Conservation (phyloP, 2,113 vertebrate species). For the Xyliphius kryptos region DNA sequence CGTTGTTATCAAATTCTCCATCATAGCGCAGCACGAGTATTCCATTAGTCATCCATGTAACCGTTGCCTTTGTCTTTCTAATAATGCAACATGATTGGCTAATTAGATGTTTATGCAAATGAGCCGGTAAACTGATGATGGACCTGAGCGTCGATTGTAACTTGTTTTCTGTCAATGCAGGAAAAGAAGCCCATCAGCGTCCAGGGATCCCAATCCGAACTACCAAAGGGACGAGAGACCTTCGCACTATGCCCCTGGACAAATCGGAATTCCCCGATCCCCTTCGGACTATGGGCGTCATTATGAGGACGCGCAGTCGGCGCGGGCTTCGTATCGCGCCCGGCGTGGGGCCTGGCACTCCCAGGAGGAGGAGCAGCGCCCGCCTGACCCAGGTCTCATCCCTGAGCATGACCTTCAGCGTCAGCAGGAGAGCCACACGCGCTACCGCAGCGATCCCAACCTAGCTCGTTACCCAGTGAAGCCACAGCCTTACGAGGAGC, state of each 20-base stretch:
- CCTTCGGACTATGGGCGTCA: slow-evolving; percentile 89
- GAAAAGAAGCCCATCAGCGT: slow-evolving; percentile 92
- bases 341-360: slow-evolving; percentile 82
- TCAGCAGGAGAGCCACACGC: slow-evolving; percentile 90
- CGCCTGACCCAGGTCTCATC: slow-evolving; percentile 71
- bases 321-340: slow-evolving; percentile 77
- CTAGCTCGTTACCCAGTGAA: slow-evolving; percentile 95
- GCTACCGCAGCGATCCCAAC: slow-evolving; percentile 94
- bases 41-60: too few species aligned
- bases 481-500: slow-evolving; percentile 93
- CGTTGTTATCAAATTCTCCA: too few species aligned
- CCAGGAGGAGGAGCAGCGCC: slow-evolving; percentile 75
- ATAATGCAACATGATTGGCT: too few species aligned
- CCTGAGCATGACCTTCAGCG: slow-evolving; percentile 82
- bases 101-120: too few species aligned
- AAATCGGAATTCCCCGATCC: slow-evolving; percentile 91
- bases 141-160: too few species aligned
- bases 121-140: too few species aligned
- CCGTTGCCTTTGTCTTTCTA: too few species aligned
- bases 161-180: too few species aligned
- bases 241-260: slow-evolving; percentile 87
- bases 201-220: slow-evolving; percentile 92
- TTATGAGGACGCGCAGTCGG: slow-evolving; percentile 76
- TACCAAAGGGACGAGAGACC: slow-evolving; percentile 85
- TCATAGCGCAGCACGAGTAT: too few species aligned